Conservation (phyloP, 2,797 vertebrate genomes). For the Sciurus vulgaris region DNA sequence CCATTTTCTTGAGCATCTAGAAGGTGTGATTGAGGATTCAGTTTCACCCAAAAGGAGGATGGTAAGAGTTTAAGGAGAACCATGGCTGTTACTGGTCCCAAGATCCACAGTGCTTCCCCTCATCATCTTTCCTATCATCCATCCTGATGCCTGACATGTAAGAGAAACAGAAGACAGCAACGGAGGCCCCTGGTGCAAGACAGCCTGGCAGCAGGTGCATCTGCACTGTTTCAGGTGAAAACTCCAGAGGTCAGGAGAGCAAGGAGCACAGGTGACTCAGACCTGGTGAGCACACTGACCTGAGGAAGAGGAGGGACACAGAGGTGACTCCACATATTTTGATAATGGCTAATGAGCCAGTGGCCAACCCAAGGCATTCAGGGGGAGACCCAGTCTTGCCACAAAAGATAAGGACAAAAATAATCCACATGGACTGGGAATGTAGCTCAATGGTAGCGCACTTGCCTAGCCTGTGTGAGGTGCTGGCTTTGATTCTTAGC, state of each 20-base stretch:
- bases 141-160: not conserved
- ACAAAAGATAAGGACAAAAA: not conserved
- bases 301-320: not conserved
- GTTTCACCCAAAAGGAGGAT: not conserved
- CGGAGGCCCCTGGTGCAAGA: not conserved
- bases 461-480: not conserved
- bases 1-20: not conserved
- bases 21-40: not conserved
- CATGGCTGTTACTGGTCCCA: not conserved
- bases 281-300: rapidly evolving
- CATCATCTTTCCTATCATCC: not conserved
- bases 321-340: not conserved
- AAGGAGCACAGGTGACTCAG: not conserved
- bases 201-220: not conserved
- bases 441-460: not conserved
- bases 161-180: not conserved
- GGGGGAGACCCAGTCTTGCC: not conserved
- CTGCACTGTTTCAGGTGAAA: not conserved
- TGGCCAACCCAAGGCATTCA: not conserved
- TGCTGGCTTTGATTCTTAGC: not conserved
- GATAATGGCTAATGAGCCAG: not conserved
- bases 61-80: not conserved
- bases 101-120: not conserved
- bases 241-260: not conserved
- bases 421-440: not conserved